Conservation (phyloP, 2,888 invertebrate genomes). For the Dicycla oo region DNA sequence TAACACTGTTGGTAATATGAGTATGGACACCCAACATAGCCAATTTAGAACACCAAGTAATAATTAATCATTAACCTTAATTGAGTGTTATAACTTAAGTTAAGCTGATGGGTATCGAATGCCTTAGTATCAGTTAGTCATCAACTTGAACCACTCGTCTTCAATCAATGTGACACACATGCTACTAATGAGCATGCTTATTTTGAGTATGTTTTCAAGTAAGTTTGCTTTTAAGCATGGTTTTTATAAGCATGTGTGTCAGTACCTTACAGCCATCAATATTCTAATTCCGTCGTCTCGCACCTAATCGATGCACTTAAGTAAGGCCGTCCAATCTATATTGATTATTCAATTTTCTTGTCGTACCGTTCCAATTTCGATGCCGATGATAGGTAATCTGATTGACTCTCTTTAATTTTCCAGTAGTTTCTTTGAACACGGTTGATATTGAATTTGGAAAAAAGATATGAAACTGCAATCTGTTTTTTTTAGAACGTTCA, state of each 20-base stretch:
- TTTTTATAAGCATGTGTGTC: too few species aligned
- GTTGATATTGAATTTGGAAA: neutral
- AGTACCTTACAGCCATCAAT: constrained; percentile 16
- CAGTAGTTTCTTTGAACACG: constrained; percentile 11
- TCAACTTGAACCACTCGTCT: constrained; percentile 1
- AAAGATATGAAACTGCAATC: neutral
- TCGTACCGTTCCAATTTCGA: constrained; percentile 39
- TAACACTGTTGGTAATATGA: neutral
- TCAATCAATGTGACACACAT: too few species aligned
- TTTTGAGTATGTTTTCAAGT: too few species aligned
- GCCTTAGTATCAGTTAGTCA: neutral
- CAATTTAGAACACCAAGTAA: neutral
- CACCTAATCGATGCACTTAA: constrained; percentile 42
- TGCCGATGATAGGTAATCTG: constrained; percentile 26
- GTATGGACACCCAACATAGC: neutral
- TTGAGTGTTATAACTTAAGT: neutral
- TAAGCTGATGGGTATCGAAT: constrained; percentile 1
- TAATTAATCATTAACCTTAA: neutral
- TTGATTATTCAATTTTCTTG: constrained; percentile 51
- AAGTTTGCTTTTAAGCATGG: too few species aligned
- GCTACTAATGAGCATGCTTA: too few species aligned
- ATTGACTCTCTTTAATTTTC: constrained; percentile 19
- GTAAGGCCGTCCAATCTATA: constrained; percentile 37
- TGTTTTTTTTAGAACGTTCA: neutral
- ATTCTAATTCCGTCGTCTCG: constrained; percentile 15